phyloP scores from a whole-genome alignment of 2,888 invertebrate genomes.

The Scaptomyza caliginosa region DNA sequence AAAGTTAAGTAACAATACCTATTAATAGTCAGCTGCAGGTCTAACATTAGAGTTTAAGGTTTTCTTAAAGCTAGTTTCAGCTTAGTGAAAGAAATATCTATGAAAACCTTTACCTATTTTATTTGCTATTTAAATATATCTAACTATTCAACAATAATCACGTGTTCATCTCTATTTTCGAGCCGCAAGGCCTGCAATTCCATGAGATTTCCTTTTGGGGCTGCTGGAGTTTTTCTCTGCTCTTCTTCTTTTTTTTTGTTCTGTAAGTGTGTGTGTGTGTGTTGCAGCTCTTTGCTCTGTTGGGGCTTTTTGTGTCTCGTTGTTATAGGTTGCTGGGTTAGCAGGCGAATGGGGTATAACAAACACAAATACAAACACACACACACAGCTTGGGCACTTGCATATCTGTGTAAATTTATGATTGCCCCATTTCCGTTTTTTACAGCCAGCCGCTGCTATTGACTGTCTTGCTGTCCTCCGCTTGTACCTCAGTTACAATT shows the following conservation, averaged over 20 bases:
- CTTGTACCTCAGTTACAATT: constrained; percentile 11
- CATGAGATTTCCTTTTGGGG: constrained; percentile 49
- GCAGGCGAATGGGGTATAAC: constrained; percentile 1
- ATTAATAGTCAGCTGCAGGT: too few species aligned
- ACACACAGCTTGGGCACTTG: constrained; percentile 56
- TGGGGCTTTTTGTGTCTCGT: constrained; percentile 50
- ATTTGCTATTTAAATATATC: background rate
- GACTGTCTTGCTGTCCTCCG: constrained; percentile 58
- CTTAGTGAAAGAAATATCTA: too few species aligned
- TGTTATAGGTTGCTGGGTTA: constrained; percentile 25
- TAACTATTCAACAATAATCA: constrained; percentile 5
- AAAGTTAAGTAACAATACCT: too few species aligned
- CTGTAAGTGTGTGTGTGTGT: too few species aligned
- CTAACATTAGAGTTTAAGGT: too few species aligned
- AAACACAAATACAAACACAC: constrained; percentile 37
- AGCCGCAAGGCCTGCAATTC: constrained; percentile 31
- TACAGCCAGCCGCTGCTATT: constrained; percentile 69
- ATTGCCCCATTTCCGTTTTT: constrained; percentile 83
- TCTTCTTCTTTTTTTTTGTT: constrained; percentile 16
- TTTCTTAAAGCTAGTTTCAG: too few species aligned
- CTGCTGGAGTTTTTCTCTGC: constrained; percentile 14
- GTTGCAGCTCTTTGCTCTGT: constrained; percentile 15
- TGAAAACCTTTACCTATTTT: background rate
- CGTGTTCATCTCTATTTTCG: constrained; percentile 38
- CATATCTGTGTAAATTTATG: constrained; percentile 84